These are phyloP conservation scores for Daboia siamensis DNA, from an alignment of 2,113 vertebrate genomes.

Conservation along the genomic window DNA sequence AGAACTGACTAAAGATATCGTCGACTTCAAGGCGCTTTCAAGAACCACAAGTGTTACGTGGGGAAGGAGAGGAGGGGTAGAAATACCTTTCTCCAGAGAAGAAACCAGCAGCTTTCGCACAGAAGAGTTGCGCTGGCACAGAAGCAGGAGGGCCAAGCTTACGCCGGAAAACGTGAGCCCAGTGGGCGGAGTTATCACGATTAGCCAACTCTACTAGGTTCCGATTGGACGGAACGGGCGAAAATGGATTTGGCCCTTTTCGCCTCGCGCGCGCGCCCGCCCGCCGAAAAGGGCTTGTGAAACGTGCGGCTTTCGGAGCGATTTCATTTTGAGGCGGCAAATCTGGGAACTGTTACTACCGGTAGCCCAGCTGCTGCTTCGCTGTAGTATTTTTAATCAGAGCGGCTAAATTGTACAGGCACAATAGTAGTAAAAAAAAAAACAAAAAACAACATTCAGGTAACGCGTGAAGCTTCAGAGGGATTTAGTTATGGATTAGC, in stretches of 20 bases:
- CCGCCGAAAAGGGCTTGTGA: neutral
- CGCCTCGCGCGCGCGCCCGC: neutral
- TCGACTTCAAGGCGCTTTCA: neutral
- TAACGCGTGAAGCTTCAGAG: neutral
- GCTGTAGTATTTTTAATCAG: neutral
- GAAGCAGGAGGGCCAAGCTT: neutral
- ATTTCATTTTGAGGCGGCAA: neutral
- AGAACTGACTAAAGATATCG: neutral
- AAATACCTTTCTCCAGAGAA: conserved; percentile 43
- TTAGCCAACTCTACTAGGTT: no score
- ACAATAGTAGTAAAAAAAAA: neutral
- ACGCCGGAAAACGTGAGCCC: neutral
- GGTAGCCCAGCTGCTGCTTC: neutral
- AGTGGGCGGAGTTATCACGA: neutral
- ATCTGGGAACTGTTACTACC: neutral
- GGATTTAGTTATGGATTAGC: neutral
- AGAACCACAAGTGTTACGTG: neutral
- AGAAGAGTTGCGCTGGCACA: neutral
- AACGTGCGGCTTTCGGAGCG: neutral
- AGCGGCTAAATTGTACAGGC: neutral
- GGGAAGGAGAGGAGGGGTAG: neutral
- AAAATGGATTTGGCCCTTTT: neutral
- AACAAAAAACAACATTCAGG: neutral
- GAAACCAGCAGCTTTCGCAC: neutral
- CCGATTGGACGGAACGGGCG: neutral